Evolutionary conservation across 2,797 vertebrate species (phyloP).

Genomic region (Lacerta viridis): DNA sequence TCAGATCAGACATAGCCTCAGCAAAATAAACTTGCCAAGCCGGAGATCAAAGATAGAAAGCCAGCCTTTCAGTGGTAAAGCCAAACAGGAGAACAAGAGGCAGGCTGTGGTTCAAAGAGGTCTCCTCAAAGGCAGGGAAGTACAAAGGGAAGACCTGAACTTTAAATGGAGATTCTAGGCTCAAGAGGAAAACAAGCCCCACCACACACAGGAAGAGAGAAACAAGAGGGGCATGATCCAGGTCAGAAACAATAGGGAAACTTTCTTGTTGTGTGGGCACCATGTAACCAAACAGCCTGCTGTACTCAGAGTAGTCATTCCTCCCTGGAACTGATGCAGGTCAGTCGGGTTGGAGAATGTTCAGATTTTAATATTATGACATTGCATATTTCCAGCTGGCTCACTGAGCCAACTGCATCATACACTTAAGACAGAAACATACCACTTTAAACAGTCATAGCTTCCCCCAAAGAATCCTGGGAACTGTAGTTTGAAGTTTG

Average conservation of each 20-base stretch:
- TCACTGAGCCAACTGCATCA: background rate
- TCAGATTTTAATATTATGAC: background rate
- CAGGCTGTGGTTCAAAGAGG: background rate
- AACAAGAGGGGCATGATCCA: too few species aligned
- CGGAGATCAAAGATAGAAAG: background rate
- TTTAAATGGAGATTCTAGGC: background rate
- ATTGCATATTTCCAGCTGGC: background rate
- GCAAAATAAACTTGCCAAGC: background rate
- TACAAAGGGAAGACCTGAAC: background rate
- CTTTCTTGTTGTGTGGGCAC: background rate
- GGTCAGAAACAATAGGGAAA: background rate
- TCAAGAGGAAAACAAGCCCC: too few species aligned
- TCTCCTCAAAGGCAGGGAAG: background rate
- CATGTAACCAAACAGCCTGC: background rate
- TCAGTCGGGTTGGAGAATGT: background rate
- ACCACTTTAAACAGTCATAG: too few species aligned
- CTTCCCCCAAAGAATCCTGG: too few species aligned
- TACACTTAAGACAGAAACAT: too few species aligned
- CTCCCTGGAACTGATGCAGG: background rate
- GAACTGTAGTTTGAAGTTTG: too few species aligned
- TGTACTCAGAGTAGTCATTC: too few species aligned
- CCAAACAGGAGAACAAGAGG: conserved; percentile 6
- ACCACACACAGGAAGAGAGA: too few species aligned
- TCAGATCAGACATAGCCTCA: background rate
- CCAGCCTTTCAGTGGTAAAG: background rate